Conservation (phyloP, 2,888 invertebrate species). For the Stomorhina lunata region DNA sequence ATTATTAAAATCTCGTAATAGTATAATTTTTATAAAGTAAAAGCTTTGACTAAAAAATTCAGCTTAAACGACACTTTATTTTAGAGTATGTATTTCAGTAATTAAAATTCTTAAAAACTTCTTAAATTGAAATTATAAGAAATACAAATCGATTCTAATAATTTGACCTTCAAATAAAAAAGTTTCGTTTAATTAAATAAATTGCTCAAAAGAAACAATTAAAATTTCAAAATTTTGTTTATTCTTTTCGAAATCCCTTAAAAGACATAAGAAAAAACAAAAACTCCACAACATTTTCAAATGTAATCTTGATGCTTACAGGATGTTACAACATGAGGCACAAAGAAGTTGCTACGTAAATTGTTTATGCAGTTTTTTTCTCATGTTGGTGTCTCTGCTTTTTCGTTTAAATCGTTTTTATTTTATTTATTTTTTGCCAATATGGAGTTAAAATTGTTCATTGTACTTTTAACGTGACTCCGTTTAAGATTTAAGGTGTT, state of each 20-base stretch:
- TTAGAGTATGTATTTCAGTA: too few relatives aligned
- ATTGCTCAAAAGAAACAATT: constrained; percentile 34
- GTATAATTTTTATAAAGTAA: too few relatives aligned
- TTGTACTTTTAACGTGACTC: constrained; percentile 47
- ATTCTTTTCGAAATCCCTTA: not conserved
- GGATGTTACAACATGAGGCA: constrained; percentile 59
- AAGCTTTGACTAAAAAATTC: too few relatives aligned
- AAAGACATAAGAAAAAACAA: not conserved
- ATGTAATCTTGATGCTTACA: constrained; percentile 58
- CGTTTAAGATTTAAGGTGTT: constrained; percentile 65
- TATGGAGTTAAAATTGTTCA: constrained; percentile 4
- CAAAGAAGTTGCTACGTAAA: too few relatives aligned
- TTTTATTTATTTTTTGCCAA: too few relatives aligned
- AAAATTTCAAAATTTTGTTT: constrained; percentile 25
- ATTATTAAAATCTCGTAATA: too few relatives aligned
- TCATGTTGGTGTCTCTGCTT: constrained; percentile 1
- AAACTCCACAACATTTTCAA: constrained; percentile 5
- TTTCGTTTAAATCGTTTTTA: not conserved
- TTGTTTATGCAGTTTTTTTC: constrained; percentile 2
- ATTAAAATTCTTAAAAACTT: too few relatives aligned
- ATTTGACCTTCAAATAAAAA: too few relatives aligned
- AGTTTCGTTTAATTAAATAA: not conserved
- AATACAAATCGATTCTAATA: too few relatives aligned
- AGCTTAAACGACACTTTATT: too few relatives aligned
- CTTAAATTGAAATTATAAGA: too few relatives aligned